These are phyloP conservation scores for Mormyrus iriodes DNA, from an alignment of 2,113 vertebrate species.

Conservation along the genomic window DNA sequence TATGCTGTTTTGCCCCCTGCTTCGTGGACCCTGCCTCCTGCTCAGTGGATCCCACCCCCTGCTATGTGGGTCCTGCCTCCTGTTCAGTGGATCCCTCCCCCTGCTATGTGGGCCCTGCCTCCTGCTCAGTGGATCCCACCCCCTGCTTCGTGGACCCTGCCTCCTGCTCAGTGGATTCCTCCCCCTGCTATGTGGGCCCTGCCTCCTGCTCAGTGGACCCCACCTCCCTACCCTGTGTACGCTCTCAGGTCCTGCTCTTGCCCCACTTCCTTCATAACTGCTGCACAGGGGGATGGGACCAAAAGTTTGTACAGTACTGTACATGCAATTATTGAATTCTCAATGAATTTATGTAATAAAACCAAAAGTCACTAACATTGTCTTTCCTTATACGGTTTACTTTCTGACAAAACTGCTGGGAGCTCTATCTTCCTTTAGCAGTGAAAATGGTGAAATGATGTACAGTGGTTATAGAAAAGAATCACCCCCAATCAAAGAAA, in stretches of 20 bases:
- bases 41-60: neutral
- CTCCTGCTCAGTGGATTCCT: too few species aligned
- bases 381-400: neutral
- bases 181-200: too few species aligned
- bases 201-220: too few species aligned
- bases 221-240: too few species aligned
- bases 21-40: neutral
- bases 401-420: neutral
- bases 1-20: too few species aligned
- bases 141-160: too few species aligned
- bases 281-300: conserved; percentile 12
- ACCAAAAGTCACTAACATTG: neutral
- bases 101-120: neutral
- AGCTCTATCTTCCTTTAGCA: neutral
- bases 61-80: neutral
- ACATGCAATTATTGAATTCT: conserved; percentile 10
- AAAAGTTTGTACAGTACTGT: neutral
- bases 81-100: neutral
- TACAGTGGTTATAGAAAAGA: neutral
- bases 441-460: neutral
- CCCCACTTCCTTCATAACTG: neutral
- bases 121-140: neutral
- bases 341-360: conserved; percentile 32
- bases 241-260: neutral
- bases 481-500: neutral